phyloP scores from a whole-genome alignment of 2,888 invertebrate species.

The Buathra laborator region DNA sequence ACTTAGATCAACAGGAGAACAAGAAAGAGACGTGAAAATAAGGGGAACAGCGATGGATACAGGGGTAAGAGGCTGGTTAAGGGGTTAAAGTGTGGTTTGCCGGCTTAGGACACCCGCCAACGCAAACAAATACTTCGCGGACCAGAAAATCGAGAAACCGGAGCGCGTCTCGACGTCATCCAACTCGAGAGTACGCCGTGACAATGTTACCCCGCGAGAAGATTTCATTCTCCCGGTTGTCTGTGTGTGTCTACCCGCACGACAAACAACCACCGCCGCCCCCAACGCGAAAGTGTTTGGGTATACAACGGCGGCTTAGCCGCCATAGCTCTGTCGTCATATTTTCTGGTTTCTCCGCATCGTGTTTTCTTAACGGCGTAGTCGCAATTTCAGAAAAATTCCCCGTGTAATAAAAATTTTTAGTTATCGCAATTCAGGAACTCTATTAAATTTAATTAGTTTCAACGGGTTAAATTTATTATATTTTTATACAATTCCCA shows the following conservation, averaged over 20 bases:
- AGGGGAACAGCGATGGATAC: neutral
- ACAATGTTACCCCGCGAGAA: neutral
- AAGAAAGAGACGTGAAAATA: conserved; percentile 5
- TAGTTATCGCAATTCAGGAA: neutral
- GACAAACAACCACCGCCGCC: conserved; percentile 33
- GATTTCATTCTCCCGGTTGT: conserved; percentile 23
- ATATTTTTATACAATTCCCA: no score
- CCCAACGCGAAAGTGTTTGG: conserved; percentile 50
- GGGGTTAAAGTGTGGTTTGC: conserved; percentile 30
- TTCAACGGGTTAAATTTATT: no score
- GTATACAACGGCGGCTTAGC: conserved; percentile 31
- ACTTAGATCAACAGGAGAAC: conserved; percentile 20
- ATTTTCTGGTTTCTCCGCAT: conserved; percentile 10
- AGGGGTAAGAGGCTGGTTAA: neutral
- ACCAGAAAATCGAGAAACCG: conserved; percentile 62
- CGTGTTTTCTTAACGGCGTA: conserved; percentile 9
- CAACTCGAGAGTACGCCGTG: neutral
- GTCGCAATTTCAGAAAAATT: conserved; percentile 4
- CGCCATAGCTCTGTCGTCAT: neutral
- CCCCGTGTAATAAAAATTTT: neutral
- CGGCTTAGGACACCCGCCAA: conserved; percentile 56
- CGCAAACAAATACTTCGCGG: conserved; percentile 66
- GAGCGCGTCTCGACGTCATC: conserved; percentile 43
- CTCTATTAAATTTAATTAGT: neutral
- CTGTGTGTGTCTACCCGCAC: conserved; percentile 29